phyloP scores from a whole-genome alignment of 2,113 vertebrate genomes.

The Anguilla japonica region DNA sequence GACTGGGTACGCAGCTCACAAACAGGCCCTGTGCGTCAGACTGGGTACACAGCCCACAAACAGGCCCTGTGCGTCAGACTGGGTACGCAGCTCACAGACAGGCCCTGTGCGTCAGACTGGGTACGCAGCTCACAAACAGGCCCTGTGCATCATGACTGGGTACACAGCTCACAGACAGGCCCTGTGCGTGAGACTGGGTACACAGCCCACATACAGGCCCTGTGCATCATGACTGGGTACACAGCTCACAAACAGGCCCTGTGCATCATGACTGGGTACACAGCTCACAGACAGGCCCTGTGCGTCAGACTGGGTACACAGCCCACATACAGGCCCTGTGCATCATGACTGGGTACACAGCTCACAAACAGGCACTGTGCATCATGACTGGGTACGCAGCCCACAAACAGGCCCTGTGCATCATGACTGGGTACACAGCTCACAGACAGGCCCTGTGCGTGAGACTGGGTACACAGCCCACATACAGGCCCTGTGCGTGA shows the following conservation, averaged over 20 bases:
- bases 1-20: not conserved
- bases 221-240: not conserved
- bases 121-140: constrained; percentile 11
- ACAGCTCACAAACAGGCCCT: not conserved
- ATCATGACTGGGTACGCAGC: no score
- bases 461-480: no score
- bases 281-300: not conserved
- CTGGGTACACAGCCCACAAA: constrained; percentile 15
- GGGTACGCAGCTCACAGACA: constrained; percentile 10
- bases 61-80: not conserved
- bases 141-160: not conserved
- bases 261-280: constrained; percentile 6
- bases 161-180: constrained; percentile 9
- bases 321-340: not conserved
- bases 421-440: no score
- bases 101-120: not conserved
- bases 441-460: no score
- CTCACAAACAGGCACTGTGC: no score
- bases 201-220: not conserved
- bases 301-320: constrained; percentile 12
- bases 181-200: not conserved
- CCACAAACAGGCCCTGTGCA: no score
- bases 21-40: not conserved
- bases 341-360: no score
- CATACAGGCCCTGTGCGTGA: no score